Percentiles rank a stretch among this genome's conserved stretches.
Evolutionary conservation across 2,797 vertebrate species (phyloP).

Genomic region (Epinephelus malabaricus): DNA sequence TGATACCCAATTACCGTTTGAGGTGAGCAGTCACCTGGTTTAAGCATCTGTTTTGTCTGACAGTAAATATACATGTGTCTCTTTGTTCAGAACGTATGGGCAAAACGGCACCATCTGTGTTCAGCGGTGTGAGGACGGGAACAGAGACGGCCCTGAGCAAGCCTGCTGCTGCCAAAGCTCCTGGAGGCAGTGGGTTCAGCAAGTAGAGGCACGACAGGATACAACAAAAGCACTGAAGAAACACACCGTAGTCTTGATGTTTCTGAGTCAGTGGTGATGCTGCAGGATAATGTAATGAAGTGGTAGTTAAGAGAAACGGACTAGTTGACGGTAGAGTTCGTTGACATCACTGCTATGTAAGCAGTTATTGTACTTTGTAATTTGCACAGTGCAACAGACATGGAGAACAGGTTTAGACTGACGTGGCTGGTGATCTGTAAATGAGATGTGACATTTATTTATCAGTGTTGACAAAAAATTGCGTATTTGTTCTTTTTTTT

Average conservation of each 20-base stretch:
- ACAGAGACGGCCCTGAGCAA: slow-evolving; percentile 91
- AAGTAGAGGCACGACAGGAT: slow-evolving; percentile 66
- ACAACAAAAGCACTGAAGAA: not conserved
- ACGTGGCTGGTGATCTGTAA: not conserved
- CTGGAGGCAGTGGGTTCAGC: slow-evolving; percentile 90
- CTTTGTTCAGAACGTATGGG: slow-evolving; percentile 90
- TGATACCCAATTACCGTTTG: not conserved
- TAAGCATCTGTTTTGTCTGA: not conserved
- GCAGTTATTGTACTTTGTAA: not conserved
- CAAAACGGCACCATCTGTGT: slow-evolving; percentile 91
- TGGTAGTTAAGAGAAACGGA: too few relatives aligned
- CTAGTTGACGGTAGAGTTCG: not conserved
- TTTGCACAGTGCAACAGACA: not conserved
- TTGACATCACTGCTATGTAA: slow-evolving; percentile 16
- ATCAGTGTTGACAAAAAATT: slow-evolving; percentile 8
- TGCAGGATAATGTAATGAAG: not conserved
- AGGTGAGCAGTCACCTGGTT: not conserved
- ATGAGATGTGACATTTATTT: slow-evolving; percentile 6
- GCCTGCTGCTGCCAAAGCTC: slow-evolving; percentile 78
- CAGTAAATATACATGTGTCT: not conserved
- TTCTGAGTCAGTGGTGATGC: not conserved
- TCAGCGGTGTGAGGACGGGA: slow-evolving; percentile 90
- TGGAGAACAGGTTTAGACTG: not conserved
- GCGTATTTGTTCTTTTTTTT: slow-evolving; percentile 13
- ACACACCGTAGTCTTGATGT: slow-evolving; percentile 3